Conservation (phyloP, 2,797 vertebrate species). For the Tokudaia muenninki region DNA sequence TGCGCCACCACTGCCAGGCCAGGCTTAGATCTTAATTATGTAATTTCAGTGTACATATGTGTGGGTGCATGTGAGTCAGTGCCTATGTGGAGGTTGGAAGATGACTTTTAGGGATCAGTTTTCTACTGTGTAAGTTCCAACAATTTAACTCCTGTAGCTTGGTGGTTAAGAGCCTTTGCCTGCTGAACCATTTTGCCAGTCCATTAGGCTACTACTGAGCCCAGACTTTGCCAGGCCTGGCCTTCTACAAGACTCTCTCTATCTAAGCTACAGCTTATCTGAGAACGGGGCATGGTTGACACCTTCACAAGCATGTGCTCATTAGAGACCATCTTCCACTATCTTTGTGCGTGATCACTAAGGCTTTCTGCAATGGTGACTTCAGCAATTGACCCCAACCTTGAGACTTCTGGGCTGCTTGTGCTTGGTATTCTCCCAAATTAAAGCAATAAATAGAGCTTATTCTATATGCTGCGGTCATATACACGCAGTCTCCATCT, state of each 20-base stretch:
- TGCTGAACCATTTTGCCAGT: background rate
- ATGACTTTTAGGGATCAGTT: background rate
- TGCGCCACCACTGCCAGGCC: background rate
- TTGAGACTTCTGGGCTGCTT: background rate
- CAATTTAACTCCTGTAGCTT: background rate
- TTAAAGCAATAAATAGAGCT: background rate
- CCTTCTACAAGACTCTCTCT: background rate
- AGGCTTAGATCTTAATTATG: background rate
- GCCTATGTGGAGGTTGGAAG: background rate
- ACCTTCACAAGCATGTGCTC: background rate
- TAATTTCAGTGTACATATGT: background rate
- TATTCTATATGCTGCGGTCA: background rate
- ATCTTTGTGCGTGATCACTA: background rate
- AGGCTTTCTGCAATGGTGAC: background rate
- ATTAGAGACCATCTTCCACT: background rate
- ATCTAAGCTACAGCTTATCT: background rate
- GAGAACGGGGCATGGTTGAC: background rate
- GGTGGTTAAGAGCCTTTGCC: background rate
- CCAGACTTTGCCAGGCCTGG: constrained; percentile 30
- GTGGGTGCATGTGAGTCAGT: too few relatives aligned
- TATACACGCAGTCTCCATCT: background rate
- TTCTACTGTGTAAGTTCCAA: background rate
- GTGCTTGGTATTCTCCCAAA: background rate
- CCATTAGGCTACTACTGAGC: background rate
- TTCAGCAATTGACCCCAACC: background rate